Evolutionary conservation across 2,888 invertebrate species (phyloP).

Genomic region (Andrena fulva): DNA sequence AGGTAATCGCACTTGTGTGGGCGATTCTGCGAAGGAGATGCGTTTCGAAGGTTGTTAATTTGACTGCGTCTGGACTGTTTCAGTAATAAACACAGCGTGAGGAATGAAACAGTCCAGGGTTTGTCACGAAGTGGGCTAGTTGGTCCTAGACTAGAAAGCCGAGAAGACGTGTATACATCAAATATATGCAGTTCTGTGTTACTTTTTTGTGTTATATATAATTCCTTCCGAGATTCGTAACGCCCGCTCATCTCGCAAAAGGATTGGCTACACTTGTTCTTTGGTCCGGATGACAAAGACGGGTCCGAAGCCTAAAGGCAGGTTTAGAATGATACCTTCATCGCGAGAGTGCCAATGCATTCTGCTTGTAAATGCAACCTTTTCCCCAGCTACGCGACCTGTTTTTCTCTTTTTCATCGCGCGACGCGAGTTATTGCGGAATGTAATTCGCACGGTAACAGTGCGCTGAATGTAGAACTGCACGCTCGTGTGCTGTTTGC

Average conservation of each 20-base stretch:
- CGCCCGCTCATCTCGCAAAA: no score
- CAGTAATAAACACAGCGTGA: no score
- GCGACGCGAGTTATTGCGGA: not conserved
- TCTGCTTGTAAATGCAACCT: constrained; percentile 3
- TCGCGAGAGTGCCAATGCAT: not conserved
- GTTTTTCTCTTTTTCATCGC: constrained; percentile 16
- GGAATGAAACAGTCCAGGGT: no score
- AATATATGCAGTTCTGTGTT: no score
- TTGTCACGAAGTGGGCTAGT: no score
- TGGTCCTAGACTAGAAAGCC: no score
- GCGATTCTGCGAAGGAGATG: no score
- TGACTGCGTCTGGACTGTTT: no score
- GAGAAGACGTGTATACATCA: no score
- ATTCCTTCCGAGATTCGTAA: no score
- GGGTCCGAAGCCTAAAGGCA: not conserved
- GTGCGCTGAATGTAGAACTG: constrained; percentile 23
- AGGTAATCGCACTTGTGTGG: not conserved
- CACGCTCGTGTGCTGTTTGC: constrained; percentile 1
- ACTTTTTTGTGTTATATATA: no score
- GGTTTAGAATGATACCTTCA: not conserved
- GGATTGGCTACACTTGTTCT: not conserved
- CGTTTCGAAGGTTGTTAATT: no score
- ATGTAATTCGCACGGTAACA: constrained; percentile 31
- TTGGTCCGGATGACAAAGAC: not conserved
- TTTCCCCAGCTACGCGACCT: not conserved